phyloP scores from a whole-genome alignment of 2,113 vertebrate species.

The Carollia perspicillata region DNA sequence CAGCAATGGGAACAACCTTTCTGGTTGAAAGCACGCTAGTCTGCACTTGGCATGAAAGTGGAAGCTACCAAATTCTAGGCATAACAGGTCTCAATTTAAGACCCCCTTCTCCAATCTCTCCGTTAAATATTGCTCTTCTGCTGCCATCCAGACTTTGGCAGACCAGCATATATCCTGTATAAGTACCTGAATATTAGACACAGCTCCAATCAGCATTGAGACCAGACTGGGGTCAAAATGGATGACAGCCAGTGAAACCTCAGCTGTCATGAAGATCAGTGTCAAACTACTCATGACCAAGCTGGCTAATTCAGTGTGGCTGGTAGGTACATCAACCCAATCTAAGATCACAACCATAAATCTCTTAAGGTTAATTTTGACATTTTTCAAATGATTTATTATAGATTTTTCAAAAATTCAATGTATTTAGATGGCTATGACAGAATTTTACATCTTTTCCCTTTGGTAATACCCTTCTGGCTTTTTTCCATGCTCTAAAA shows the following conservation, averaged over 20 bases:
- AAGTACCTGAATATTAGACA: slow-evolving; percentile 21
- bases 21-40: slow-evolving; percentile 37
- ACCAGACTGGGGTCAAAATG: slow-evolving; percentile 41
- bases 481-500: slow-evolving; percentile 46
- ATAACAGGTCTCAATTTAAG: slow-evolving; percentile 29
- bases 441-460: slow-evolving; percentile 38
- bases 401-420: background rate
- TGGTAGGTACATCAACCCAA: slow-evolving; percentile 8
- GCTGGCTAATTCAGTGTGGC: slow-evolving; percentile 21
- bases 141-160: background rate
- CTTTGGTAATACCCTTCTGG: slow-evolving; percentile 47
- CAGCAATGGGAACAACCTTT: slow-evolving; percentile 21
- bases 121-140: slow-evolving; percentile 19
- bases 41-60: slow-evolving; percentile 32
- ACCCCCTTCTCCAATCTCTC: slow-evolving; percentile 23
- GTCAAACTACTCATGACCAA: slow-evolving; percentile 43
- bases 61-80: background rate
- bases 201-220: background rate
- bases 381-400: slow-evolving; percentile 26
- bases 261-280: slow-evolving; percentile 37
- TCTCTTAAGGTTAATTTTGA: slow-evolving; percentile 43
- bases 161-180: slow-evolving; percentile 4
- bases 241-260: background rate
- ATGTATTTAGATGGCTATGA: slow-evolving; percentile 42
- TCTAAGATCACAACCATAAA: slow-evolving; percentile 42